Conservation (phyloP, 2,113 vertebrate species). For the Otocyon megalotis region DNA sequence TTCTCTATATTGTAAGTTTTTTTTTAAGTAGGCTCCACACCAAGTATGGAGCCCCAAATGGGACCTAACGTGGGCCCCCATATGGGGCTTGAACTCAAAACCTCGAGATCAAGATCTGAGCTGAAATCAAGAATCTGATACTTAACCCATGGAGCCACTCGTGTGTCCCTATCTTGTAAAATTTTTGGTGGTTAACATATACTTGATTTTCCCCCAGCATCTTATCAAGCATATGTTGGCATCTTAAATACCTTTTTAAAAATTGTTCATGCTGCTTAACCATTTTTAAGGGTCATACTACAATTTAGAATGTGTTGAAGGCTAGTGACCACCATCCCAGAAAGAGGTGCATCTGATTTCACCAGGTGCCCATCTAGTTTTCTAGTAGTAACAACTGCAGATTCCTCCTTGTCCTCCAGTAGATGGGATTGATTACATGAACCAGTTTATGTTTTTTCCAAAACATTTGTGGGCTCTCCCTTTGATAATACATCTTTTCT, state of each 20-base stretch:
- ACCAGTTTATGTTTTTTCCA: background rate
- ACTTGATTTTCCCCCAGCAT: background rate
- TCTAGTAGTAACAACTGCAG: background rate
- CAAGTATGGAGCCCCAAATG: background rate
- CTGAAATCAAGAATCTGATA: background rate
- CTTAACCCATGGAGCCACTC: background rate
- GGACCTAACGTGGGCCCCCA: background rate
- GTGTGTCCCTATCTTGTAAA: background rate
- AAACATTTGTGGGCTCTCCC: background rate
- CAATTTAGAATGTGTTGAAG: background rate
- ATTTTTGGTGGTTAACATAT: background rate
- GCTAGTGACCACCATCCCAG: background rate
- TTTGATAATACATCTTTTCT: background rate
- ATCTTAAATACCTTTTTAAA: background rate
- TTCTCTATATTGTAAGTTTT: constrained; percentile 14
- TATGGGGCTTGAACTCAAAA: background rate
- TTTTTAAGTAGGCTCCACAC: background rate
- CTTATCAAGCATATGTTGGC: background rate
- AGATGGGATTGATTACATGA: too few species aligned
- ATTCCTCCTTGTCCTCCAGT: background rate
- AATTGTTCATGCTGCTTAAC: background rate
- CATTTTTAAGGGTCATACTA: background rate
- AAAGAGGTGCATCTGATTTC: background rate
- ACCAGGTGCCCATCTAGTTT: background rate
- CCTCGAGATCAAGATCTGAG: background rate